Base-by-base conservation (phyloP, 2,888 invertebrate genomes). In the Branchipolynoe longqiensis region DNA sequence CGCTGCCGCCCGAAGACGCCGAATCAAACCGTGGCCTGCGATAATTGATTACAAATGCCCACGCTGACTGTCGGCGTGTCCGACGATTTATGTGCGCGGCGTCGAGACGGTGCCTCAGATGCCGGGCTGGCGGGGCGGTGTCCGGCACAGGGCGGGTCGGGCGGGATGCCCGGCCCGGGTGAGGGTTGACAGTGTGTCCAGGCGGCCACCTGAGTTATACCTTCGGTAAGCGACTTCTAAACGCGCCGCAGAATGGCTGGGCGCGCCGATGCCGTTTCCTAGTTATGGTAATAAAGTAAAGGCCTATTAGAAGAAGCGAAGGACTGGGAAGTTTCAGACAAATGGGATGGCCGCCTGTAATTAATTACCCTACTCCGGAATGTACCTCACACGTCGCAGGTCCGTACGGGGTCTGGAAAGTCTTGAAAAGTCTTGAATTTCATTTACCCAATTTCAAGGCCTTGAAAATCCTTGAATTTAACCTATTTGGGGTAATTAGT, bases 271-370 rank as follows among this genome's bases (percentile, higher is more conserved):
- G 38, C 12, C 36, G 69, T 69, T 36, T 69, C 69, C 69, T 69
- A 69, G 69, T 69, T 69, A 69, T 69, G 69, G 69, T 69, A 69
- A 69, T 69, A 38, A 69, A 38, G 12, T 38, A 33, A n/a, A 2
- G n/a, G n/a, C n/a, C n/a, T n/a, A n/a, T n/a, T n/a, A n/a, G n/a
- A n/a, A n/a, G n/a, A n/a, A n/a, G n/a, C n/a, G n/a, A n/a, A n/a
- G n/a, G n/a, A n/a, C n/a, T n/a, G n/a, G n/a, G n/a, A n/a, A n/a
- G n/a, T n/a, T n/a, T n/a, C n/a, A n/a, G n/a, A n/a, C n/a, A n/a
- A n/a, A n/a, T n/a, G n/a, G n/a, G n/a, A n/a, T n/a, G n/a, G n/a
- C n/a, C n/a, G n/a, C n/a, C n/a, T n/a, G n/a, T n/a, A n/a, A n/a
- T n/a, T n/a, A n/a, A n/a, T n/a, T n/a, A n/a, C n/a, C n/a, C n/a